Evolutionary conservation across 2,113 vertebrate genomes (phyloP), one percentile per base, ranked within the genome.

Genomic region (Sander lucioperca): DNA sequence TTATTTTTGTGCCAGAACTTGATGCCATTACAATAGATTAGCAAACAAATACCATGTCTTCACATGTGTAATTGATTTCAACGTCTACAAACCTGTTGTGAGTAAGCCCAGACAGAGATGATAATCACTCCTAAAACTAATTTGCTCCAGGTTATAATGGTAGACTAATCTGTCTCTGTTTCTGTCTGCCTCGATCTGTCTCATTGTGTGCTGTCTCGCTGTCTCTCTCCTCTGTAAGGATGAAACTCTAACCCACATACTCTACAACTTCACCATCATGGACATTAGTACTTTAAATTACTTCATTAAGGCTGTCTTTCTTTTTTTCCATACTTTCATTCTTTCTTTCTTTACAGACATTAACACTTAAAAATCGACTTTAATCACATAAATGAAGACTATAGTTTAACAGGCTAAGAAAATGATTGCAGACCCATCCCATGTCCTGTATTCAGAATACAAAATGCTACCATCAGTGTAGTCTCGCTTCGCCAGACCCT

Each of bases 21-120:
- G 1, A 13, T 16, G 66, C 57, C 58, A n/a, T 4, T 25, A 45
- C 39, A 61, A 68, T 14, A 45, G 16, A 54, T 10, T 54, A 23
- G 5, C 39, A 56, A 64, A 30, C 47, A 1, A 51, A 65, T 27
- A n/a, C 27, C 23, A 47, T 15, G 21, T 65, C 43, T 43, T 74
- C 53, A 61, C 79, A 50, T 18, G 11, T 61, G 79, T 74, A 72
- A 83, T 43, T 69, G 68, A 65, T 77, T 86, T 70, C 62, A 74
- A 50, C 57, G 33, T 53, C 62, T 16, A 19, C 61, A 25, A 23
- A 66, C 30, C 72, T 77, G 43, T 43, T 68, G 57, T 36, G 56
- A 81, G 66, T 56, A 33, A 56, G 36, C 57, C 30, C 47, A 36
- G 53, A 65, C 10, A 14, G 58, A 33, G 50, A 77, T 18, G 51